Base-by-base conservation (phyloP, 2,797 vertebrate species). In the Schizopygopsis pylzovi region DNA sequence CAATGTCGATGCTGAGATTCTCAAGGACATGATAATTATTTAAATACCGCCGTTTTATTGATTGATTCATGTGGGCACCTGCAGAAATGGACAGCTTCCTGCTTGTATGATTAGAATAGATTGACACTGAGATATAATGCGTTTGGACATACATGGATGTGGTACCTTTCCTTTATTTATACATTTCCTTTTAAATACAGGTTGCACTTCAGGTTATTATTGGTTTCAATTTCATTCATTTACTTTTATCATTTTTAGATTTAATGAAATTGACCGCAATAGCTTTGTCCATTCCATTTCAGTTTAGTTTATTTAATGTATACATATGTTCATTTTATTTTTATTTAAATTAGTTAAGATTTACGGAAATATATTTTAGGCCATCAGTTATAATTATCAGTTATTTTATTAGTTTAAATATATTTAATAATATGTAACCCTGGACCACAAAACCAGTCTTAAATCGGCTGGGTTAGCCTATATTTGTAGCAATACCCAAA, bases 1-100 rank as follows among this genome's bases (percentile, higher is more conserved):
- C 49, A 76, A 73, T 82, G 77, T 65, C 43, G 37, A 28, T 83
- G 54, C 79, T 71, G 41, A 65, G 67, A 72, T 71, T 81, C 86
- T 83, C 88, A 89, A 87, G 86, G 88, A 87, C 84, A 83, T 68
- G 78, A 84, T 86, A 79, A 87, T 89, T 87, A 82, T 87, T 89
- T 86, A 87, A 84, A 84, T 81, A 86, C 45, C 65, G 59, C 63
- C 15, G 43, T 47, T 47, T 56, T 84, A 86, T 84, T 82, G 88
- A 86, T 82, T 33, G 78, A 83, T 78, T 77, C 76, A 18, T 25
- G 72, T 28, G 71, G 83, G 77, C 82, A 78, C 82, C 67, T 78
- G 49, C 41, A 22, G 56, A 81, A 77, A 65, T 67, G 59, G 70
- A 73, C 28, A 56, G 25, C 41, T 73, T 82, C 68, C 68, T 75